Evolutionary conservation across 2,797 vertebrate species (phyloP).

Genomic region (Enteromius fasciolatus): DNA sequence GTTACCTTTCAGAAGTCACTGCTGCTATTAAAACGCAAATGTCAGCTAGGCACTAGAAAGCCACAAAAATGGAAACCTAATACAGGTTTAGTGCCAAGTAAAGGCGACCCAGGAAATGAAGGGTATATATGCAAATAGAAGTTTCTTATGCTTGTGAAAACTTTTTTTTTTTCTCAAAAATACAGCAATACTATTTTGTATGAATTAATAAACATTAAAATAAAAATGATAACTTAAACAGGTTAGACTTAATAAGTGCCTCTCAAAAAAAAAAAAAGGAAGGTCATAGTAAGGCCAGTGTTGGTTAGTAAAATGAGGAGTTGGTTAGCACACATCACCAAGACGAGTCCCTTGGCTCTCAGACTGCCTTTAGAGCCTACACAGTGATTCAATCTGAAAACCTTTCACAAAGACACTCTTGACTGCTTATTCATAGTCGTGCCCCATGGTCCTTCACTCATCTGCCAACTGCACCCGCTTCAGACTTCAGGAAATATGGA

Average conservation of each 20-base stretch:
- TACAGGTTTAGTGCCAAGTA: background rate
- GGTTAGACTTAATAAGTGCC: too few species aligned
- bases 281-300: background rate
- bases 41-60: background rate
- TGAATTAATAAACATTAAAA: too few species aligned
- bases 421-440: background rate
- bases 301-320: background rate
- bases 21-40: conserved; percentile 4
- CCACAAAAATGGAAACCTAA: background rate
- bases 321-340: background rate
- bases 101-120: background rate
- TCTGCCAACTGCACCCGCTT: background rate
- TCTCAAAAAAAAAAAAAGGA: too few species aligned
- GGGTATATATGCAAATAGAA: background rate
- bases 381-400: background rate
- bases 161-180: background rate
- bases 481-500: conserved; percentile 40
- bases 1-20: background rate
- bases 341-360: background rate
- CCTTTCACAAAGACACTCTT: conserved; percentile 11
- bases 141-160: too few species aligned
- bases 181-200: background rate
- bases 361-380: background rate
- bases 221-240: too few species aligned
- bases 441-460: background rate